Evolutionary conservation across 2,888 invertebrate species (phyloP), one percentile per base, ranked within the genome.

Genomic region (Lacanobia wlatinum): DNA sequence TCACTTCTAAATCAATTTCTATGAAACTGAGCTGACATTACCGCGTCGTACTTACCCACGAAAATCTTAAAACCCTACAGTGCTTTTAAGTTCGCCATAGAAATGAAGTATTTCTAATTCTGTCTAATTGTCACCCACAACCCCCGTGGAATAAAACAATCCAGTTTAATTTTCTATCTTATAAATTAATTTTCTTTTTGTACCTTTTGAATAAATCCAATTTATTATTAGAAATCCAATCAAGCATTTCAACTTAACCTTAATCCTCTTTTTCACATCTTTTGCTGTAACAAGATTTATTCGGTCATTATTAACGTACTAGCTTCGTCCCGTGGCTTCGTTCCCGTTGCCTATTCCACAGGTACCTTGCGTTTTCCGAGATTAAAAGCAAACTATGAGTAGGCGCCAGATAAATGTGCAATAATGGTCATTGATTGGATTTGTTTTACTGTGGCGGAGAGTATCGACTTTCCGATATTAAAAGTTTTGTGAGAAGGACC

Each of bases 141-240:
- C 2, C 7, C 12, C n/a, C n/a, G 12, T 16, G 16, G 12, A 43
- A 62, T 28, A 9, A 62, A 55, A 48, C 40, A 55, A 73, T 8
- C 40, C 12, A 46, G 23, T 43, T 56, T 12, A 34, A 12, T 0
- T 28, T 58, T 48, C 4, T n/a, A 40, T 48, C 6, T 40, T 14
- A 38, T 23, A 14, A 69, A 55, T 46, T 23, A 21, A 38, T 38
- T 69, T 38, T 40, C 3, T 48, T 16, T 28, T 12, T 18, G 18
- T 43, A 56, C 46, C 56, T 40, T 55, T 62, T 56, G 43, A 56
- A 46, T 62, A 46, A 56, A 62, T 43, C n/a, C 43, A 56, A 62
- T 56, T 62, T 50, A 62, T 72, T 50, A 62, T 61, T 34, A 48
- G 55, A 56, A 73, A 62, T n/a, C 43, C 43, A 63, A 58, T 56